These are phyloP conservation scores for Chymomyza fuscimana DNA, from an alignment of 2,888 invertebrate species.

Conservation along the genomic window DNA sequence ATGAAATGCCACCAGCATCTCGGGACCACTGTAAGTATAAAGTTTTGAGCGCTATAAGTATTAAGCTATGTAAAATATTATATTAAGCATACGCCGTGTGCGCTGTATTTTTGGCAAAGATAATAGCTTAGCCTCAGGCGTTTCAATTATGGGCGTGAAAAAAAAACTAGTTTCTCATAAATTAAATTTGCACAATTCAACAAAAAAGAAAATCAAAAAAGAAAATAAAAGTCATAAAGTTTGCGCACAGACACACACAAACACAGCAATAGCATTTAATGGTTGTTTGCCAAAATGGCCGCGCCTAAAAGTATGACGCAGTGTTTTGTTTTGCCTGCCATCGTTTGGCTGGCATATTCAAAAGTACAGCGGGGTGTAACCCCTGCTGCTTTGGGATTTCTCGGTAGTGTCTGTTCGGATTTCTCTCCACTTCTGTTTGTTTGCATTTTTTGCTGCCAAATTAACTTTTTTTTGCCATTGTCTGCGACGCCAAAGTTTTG, in stretches of 20 bases:
- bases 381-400: conserved; percentile 11
- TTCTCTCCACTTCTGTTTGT: conserved; percentile 47
- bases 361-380: neutral
- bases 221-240: conserved; percentile 61
- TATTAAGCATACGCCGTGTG: conserved; percentile 2
- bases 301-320: conserved; percentile 60
- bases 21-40: conserved; percentile 83
- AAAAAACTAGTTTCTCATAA: conserved; percentile 59
- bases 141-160: conserved; percentile 57
- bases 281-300: conserved; percentile 53
- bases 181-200: conserved; percentile 62
- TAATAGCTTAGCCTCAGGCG: conserved; percentile 26
- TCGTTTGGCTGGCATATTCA: conserved; percentile 44
- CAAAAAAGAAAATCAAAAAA: too few relatives aligned
- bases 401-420: conserved; percentile 4
- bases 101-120: neutral
- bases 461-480: conserved; percentile 67
- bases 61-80: neutral
- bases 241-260: conserved; percentile 22
- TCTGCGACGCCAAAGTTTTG: conserved; percentile 53
- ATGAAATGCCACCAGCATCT: conserved; percentile 93
- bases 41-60: neutral
- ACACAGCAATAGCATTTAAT: neutral
- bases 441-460: conserved; percentile 71
- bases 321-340: conserved; percentile 47